Evolutionary conservation across 2,888 invertebrate species (phyloP).

Genomic region (Macrosoma leucophasiata): DNA sequence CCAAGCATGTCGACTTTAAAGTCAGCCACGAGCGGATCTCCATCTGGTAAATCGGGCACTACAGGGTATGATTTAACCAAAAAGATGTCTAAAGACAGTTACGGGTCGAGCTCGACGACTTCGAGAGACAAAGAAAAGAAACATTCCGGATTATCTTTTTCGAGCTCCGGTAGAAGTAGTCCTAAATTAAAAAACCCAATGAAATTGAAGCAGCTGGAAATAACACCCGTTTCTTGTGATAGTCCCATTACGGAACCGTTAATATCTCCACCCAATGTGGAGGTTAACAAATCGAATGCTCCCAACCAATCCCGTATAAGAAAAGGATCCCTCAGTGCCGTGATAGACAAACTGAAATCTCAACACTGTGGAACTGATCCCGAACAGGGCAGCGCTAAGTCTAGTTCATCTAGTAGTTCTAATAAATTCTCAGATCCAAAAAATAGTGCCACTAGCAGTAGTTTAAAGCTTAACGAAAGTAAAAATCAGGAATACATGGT

Average conservation of each 20-base stretch:
- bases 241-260: conserved; percentile 59
- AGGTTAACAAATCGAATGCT: conserved; percentile 77
- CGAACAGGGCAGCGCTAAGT: conserved; percentile 61
- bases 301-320: conserved; percentile 79
- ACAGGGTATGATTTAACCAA: conserved; percentile 73
- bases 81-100: conserved; percentile 71
- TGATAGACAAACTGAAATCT: conserved; percentile 90
- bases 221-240: conserved; percentile 73
- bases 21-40: conserved; percentile 82
- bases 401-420: conserved; percentile 56
- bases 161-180: conserved; percentile 76
- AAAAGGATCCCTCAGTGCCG: conserved; percentile 86
- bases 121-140: conserved; percentile 75
- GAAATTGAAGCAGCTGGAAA: conserved; percentile 81
- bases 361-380: conserved; percentile 79
- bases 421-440: conserved; percentile 69
- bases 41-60: conserved; percentile 77
- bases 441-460: conserved; percentile 53
- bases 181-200: conserved; percentile 81
- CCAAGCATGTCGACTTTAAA: conserved; percentile 93
- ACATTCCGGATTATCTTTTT: conserved; percentile 67
- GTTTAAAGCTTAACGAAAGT: conserved; percentile 55
- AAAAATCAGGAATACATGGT: conserved; percentile 92
- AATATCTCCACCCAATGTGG: conserved; percentile 71
- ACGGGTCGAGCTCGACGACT: conserved; percentile 51